Evolutionary conservation across 1,140 invertebrate species (phyloP), one percentile per base, ranked within the genome.

Genomic region (Charaxes varanes): DNA sequence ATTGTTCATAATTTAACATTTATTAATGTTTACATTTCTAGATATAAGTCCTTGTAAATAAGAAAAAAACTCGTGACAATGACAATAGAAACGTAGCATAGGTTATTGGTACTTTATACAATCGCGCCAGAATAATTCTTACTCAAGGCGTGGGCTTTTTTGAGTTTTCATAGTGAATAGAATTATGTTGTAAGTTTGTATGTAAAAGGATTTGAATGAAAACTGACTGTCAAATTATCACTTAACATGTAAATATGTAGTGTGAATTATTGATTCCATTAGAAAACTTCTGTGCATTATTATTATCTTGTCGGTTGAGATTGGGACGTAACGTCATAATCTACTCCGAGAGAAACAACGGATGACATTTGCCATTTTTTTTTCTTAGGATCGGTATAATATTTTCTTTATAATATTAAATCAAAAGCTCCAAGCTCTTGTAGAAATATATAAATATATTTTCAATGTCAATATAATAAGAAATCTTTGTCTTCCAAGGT

Each of bases 191-290:
- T 26, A 26, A 26, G 23, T 26, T 26, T 60, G 53, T 60, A 14
- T 14, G 16, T 17, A 28, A 24, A 41, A 43, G 35, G 47, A 64
- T 54, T 46, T 42, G 41, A 59, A 55, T 52, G 34, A 53, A 65
- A 69, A 76, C 71, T 76, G 58, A 72, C 44, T 57, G 71, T 79
- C 69, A 76, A 79, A 76, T 76, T 79, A 78, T 63, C 46, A 46
- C 53, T 49, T 70, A 59, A 71, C 52, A 21, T 79, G 71, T 79
- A 79, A 73, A 79, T 79, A 76, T 31, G 58, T 76, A 79, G 74
- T 23, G 33, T 28, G 47, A 52, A 44, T 31, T 54, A 30, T 35
- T 44, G 50, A 38, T 27, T 37, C 23, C 32, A 41, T 49, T 43
- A 12, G 6, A 13, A 18, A 40, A 4, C 18, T 7, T 19, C 18